Evolutionary conservation across 2,113 vertebrate species (phyloP).

Genomic region (Rallus limicola): DNA sequence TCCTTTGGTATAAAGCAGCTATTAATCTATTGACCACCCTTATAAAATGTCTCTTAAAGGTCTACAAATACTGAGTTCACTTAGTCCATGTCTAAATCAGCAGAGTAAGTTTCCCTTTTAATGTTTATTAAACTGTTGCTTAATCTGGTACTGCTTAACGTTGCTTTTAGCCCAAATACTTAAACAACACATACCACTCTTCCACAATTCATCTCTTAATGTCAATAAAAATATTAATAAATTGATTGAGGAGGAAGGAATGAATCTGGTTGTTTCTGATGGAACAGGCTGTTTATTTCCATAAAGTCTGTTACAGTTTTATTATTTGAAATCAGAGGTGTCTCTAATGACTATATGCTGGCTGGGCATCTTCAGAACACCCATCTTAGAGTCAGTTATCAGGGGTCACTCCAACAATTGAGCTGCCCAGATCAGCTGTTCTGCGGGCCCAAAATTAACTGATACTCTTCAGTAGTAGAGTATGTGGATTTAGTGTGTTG

Average conservation of each 20-base stretch:
- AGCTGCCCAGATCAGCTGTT: neutral
- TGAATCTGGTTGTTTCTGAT: neutral
- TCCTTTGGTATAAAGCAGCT: too few relatives aligned
- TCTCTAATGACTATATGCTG: neutral
- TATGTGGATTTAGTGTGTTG: neutral
- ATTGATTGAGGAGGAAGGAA: neutral
- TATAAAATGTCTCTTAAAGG: too few relatives aligned
- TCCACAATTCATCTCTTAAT: neutral
- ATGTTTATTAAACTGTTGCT: neutral
- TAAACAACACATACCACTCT: neutral
- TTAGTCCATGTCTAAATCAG: too few relatives aligned
- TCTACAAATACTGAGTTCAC: too few relatives aligned
- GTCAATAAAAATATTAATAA: neutral
- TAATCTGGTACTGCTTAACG: neutral
- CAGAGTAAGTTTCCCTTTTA: neutral
- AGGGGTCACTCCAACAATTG: neutral
- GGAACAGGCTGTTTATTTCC: neutral
- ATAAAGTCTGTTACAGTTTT: neutral
- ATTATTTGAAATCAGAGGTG: neutral
- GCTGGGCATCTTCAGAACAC: neutral
- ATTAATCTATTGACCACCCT: too few relatives aligned
- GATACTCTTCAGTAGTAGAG: neutral
- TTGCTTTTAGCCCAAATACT: too few relatives aligned
- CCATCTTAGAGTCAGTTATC: neutral
- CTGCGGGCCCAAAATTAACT: neutral